A percentile compares a stretch with the other conserved stretches of the same genome.
These are phyloP conservation scores for Nomada goodeniana DNA, from an alignment of 2,888 invertebrate genomes.

Conservation along the genomic window DNA sequence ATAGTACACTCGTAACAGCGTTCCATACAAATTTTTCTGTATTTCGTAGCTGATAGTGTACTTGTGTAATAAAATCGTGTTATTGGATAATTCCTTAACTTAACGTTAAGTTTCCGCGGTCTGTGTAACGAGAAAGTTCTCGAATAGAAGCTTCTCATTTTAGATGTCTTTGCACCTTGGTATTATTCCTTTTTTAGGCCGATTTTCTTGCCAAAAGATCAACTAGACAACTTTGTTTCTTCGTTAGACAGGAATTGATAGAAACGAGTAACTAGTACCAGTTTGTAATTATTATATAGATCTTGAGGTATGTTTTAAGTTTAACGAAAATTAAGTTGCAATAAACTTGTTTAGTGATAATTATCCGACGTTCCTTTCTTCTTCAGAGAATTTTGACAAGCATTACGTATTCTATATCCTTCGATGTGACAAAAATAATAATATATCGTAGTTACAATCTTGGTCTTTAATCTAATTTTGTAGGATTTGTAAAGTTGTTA, in stretches of 20 bases:
- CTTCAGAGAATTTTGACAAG: background rate
- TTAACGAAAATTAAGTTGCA: slow-evolving; percentile 18
- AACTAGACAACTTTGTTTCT: slow-evolving; percentile 23
- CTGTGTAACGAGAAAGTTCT: slow-evolving; percentile 9
- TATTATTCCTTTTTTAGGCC: background rate
- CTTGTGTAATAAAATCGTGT: slow-evolving; percentile 34
- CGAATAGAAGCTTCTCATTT: background rate
- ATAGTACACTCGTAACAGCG: slow-evolving; percentile 24
- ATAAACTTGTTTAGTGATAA: slow-evolving; percentile 29
- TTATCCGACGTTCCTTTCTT: slow-evolving; percentile 1
- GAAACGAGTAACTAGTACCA: slow-evolving; percentile 19
- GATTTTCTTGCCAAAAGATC: slow-evolving; percentile 8
- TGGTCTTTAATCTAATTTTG: slow-evolving; percentile 10
- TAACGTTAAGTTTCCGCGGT: slow-evolving; percentile 22
- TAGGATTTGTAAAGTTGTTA: background rate
- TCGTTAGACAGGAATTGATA: slow-evolving; percentile 18
- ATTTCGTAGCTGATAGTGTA: slow-evolving; percentile 22
- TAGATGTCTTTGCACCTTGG: background rate
- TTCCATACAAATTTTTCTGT: slow-evolving; percentile 21
- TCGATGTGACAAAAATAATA: background rate
- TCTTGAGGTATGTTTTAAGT: slow-evolving; percentile 27
- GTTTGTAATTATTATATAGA: slow-evolving; percentile 23
- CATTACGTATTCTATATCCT: background rate
- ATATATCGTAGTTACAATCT: background rate
- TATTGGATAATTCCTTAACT: slow-evolving; percentile 12